phyloP scores from a whole-genome alignment of 2,888 invertebrate genomes.

The Trachelus iudaicus region DNA sequence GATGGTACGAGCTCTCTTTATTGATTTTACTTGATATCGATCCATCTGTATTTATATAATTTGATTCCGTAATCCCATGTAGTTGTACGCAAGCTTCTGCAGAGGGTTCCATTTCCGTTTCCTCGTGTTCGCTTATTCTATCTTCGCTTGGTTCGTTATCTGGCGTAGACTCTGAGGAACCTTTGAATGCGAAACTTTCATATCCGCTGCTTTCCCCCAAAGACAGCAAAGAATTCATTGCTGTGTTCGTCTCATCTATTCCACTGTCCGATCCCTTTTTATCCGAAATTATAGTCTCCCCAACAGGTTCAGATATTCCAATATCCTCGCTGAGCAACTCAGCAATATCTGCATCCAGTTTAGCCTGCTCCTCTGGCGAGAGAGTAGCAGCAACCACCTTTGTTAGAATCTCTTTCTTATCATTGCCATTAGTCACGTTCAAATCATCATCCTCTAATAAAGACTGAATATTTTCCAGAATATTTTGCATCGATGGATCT shows the following conservation, averaged over 20 bases:
- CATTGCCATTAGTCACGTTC: neutral
- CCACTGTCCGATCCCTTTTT: slow-evolving; percentile 38
- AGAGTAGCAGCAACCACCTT: slow-evolving; percentile 19
- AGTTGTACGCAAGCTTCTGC: slow-evolving; percentile 32
- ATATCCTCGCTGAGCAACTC: slow-evolving; percentile 56
- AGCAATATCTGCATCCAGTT: slow-evolving; percentile 58
- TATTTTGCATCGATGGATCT: slow-evolving; percentile 40
- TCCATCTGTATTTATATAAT: slow-evolving; percentile 10
- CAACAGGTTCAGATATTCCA: slow-evolving; percentile 20
- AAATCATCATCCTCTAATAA: slow-evolving; percentile 44
- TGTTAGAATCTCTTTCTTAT: neutral
- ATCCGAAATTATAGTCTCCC: slow-evolving; percentile 18
- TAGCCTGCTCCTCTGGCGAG: slow-evolving; percentile 49
- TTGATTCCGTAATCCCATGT: slow-evolving; percentile 22
- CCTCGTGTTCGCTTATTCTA: slow-evolving; percentile 44
- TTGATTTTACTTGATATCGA: slow-evolving; percentile 26
- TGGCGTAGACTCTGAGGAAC: slow-evolving; percentile 66
- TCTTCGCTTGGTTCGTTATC: slow-evolving; percentile 58
- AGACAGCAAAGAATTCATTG: slow-evolving; percentile 74
- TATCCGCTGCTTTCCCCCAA: slow-evolving; percentile 83
- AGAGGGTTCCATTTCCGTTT: slow-evolving; percentile 26
- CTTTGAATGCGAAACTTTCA: slow-evolving; percentile 72
- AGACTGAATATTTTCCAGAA: slow-evolving; percentile 50
- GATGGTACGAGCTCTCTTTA: slow-evolving; percentile 29
- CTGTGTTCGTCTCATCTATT: slow-evolving; percentile 51